Evolutionary conservation across 35 echinoderm and acorn worm species (phyloP), one percentile per base, ranked within the genome.

Genomic region (Lytechinus variegatus): DNA sequence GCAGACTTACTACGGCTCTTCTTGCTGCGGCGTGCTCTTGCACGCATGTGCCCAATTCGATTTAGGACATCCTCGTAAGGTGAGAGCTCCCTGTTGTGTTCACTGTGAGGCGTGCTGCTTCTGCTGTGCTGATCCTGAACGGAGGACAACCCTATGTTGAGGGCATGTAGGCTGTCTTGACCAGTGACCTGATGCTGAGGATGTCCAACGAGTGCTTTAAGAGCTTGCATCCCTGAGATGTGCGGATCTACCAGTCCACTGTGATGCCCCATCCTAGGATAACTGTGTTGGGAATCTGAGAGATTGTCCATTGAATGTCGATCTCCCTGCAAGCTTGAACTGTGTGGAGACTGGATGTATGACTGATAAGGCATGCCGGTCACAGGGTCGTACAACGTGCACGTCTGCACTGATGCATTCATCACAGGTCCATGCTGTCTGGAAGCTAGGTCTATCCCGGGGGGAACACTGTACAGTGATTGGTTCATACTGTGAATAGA

Each of bases 51-150:
- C 52, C 52, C 92, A 11, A 93, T 93, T 3, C 92, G 92, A 28
- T n/a, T 57, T 1, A 93, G 92, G 54, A 93, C 92, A n/a, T 93
- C 92, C 53, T 93, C 53, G 27, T 93, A 93, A 5, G 92, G 92
- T 33, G 92, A 93, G 13, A 57, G 52, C 53, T 93, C 92, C 52
- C 92, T 33, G n/a, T 93, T 54, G 92, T 57, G 92, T 28, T 93
- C 92, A 10, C 92, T 93, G 1, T 24, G 53, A 10, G 92, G 54
- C 5, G 92, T 93, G 27, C 92, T 93, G 53, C 14, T 57, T 10
- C 92, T 54, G 55, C 92, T 93, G 9, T 57, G 52, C 27, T 5
- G 52, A 52, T 52, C 88, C 88, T 90, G 88, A 28, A 90, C 52
- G 8, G 54, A 56, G 52, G 52, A 54, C 12, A 93, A 54, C 3